Conservation (phyloP, 2,888 invertebrate species). For the Cerastis leucographa region DNA sequence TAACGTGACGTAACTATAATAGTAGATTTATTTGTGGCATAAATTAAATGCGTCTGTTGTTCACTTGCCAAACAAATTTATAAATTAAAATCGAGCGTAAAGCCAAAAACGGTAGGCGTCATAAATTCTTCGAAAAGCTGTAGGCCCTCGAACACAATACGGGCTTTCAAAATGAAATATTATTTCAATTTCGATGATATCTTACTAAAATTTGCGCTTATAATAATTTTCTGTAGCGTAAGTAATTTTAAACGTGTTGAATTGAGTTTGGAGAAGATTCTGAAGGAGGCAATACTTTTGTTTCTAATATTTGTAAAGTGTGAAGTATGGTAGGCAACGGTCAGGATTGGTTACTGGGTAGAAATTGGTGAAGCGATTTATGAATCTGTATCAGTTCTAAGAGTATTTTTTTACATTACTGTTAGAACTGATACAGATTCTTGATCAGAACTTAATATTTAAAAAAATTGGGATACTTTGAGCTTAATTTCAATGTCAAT, state of each 20-base stretch:
- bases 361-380: not conserved
- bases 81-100: conserved; percentile 68
- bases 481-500: not conserved
- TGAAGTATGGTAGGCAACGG: not conserved
- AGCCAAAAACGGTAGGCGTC: conserved; percentile 50
- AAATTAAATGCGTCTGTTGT: conserved; percentile 65
- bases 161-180: conserved; percentile 54
- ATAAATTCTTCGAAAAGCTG: conserved; percentile 56
- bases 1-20: conserved; percentile 55
- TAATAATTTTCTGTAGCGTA: conserved; percentile 21
- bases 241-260: conserved; percentile 29
- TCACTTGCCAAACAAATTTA: conserved; percentile 68
- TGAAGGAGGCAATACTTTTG: conserved; percentile 5
- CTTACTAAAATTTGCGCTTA: conserved; percentile 29
- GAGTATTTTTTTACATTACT: no score
- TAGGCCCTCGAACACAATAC: conserved; percentile 41
- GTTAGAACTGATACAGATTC: not conserved
- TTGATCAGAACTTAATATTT: not conserved
- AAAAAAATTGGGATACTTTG: not conserved
- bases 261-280: conserved; percentile 6
- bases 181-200: conserved; percentile 51
- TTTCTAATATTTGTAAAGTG: not conserved
- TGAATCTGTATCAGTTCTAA: no score
- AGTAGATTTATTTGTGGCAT: conserved; percentile 66
- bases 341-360: no score